phyloP scores from a whole-genome alignment of 1,140 invertebrate species.

The Dendrolimus punctatus region DNA sequence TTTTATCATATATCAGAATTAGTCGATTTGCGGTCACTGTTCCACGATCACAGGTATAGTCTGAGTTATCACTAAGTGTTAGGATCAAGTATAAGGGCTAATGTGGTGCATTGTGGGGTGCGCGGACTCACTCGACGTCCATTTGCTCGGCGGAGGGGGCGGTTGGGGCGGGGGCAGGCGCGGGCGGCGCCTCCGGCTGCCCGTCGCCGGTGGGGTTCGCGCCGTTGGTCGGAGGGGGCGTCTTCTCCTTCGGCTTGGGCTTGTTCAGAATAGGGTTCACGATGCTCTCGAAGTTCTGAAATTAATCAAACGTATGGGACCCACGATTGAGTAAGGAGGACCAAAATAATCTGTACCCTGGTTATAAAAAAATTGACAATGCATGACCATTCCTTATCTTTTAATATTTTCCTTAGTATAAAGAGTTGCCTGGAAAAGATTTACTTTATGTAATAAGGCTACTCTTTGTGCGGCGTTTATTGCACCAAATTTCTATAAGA shows the following conservation, averaged over 20 bases:
- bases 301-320: slow-evolving; percentile 6
- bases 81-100: slow-evolving; percentile 12
- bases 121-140: slow-evolving; percentile 60
- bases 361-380: too few relatives aligned
- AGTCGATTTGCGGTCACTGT: too few relatives aligned
- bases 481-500: too few relatives aligned
- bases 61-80: slow-evolving; percentile 29
- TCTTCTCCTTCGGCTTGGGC: slow-evolving; percentile 84
- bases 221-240: slow-evolving; percentile 64
- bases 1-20: too few relatives aligned
- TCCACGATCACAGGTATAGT: background rate
- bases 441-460: too few relatives aligned
- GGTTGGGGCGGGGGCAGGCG: slow-evolving; percentile 19
- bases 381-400: too few relatives aligned
- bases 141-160: slow-evolving; percentile 41
- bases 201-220: slow-evolving; percentile 35
- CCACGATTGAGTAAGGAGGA: too few relatives aligned
- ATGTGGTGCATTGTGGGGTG: background rate
- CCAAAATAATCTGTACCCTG: too few relatives aligned
- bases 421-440: too few relatives aligned
- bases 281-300: slow-evolving; percentile 77
- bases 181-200: slow-evolving; percentile 24
- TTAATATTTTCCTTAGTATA: too few relatives aligned
- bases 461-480: too few relatives aligned
- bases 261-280: slow-evolving; percentile 87